Percentiles rank a stretch among this genome's conserved stretches.
These are phyloP conservation scores for Nyctereutes procyonoides DNA, from an alignment of 2,113 vertebrate genomes.

Conservation along the genomic window DNA sequence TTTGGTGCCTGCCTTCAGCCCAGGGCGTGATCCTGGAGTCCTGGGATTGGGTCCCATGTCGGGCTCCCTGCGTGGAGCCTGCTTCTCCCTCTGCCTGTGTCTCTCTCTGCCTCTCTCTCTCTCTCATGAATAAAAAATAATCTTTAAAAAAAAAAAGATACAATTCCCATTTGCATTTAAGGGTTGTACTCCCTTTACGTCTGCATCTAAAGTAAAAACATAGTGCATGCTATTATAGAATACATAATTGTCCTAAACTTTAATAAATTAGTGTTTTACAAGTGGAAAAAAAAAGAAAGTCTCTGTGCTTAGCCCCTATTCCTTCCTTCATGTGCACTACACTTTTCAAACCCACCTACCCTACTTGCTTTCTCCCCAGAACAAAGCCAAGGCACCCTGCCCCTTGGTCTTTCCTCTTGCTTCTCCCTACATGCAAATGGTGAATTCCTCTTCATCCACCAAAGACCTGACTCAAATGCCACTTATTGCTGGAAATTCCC, in stretches of 20 bases:
- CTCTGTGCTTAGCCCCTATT: not conserved
- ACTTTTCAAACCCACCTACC: not conserved
- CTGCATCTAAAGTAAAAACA: conserved; percentile 34
- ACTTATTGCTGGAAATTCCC: not conserved
- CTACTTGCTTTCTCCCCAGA: not conserved
- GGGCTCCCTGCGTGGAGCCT: too few relatives aligned
- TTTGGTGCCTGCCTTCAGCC: too few relatives aligned
- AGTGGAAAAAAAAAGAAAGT: not conserved
- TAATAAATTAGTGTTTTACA: conserved; percentile 43
- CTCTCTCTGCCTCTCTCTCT: too few relatives aligned
- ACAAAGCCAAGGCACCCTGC: not conserved
- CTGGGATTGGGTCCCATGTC: too few relatives aligned
- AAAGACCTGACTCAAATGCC: not conserved
- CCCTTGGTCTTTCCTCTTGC: not conserved
- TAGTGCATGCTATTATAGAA: not conserved
- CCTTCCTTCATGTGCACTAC: not conserved
- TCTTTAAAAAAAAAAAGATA: too few relatives aligned
- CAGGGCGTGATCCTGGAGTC: too few relatives aligned
- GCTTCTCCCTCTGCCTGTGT: too few relatives aligned
- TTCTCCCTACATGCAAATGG: not conserved
- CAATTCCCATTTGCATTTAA: conserved; percentile 32
- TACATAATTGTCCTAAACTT: conserved; percentile 45
- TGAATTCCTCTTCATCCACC: not conserved
- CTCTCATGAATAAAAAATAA: too few relatives aligned
- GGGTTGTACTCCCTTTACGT: conserved; percentile 40